Evolutionary conservation across 2,888 invertebrate genomes (phyloP), one percentile per base, ranked within the genome.

Genomic region (Campaea margaritaria): DNA sequence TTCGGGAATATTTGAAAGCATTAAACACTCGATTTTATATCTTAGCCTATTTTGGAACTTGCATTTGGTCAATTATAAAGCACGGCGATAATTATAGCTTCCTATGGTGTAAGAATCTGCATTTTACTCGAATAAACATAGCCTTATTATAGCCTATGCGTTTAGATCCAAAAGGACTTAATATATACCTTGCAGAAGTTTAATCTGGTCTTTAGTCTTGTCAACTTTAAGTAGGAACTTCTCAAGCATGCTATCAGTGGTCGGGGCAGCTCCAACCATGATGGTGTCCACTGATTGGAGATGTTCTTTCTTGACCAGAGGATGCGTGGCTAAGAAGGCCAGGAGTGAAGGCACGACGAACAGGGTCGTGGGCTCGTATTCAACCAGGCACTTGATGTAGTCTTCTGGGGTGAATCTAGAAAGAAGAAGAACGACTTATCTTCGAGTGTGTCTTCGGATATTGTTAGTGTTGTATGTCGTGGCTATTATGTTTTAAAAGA

Each of bases 331-430:
- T 58, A 97, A 81, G 83, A 96, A 96, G 1, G 96, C 90, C 14
- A 96, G 85, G 8, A 97, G 87, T 0, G 97, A 96, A 0, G 97
- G 97, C 0, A 97, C 97, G 2, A 96, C 94, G 74, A 95, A 95
- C 16, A 96, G 74, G 0, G 93, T 90, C 0, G 93, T 93, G 0
- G 96, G 95, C 75, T 93, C 86, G 77, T 94, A 94, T 68, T 94
- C 92, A 12, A 87, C 82, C 28, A 96, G 78, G 53, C 94, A 94
- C 72, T 94, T 94, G 2, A 96, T 86, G 81, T 96, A 97, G 67
- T 94, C 94, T 69, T 95, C 95, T 1, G 96, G 95, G 0, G 95
- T 95, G 75, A 97, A 97, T 76, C 93, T 93, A 72, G 8, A 75
- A 74, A 46, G 27, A 31, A 31, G 9, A 31, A 10, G 8, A 21